Evolutionary conservation across 2,113 vertebrate genomes (phyloP), one percentile per base, ranked within the genome.

Genomic region (Siniperca knerii): DNA sequence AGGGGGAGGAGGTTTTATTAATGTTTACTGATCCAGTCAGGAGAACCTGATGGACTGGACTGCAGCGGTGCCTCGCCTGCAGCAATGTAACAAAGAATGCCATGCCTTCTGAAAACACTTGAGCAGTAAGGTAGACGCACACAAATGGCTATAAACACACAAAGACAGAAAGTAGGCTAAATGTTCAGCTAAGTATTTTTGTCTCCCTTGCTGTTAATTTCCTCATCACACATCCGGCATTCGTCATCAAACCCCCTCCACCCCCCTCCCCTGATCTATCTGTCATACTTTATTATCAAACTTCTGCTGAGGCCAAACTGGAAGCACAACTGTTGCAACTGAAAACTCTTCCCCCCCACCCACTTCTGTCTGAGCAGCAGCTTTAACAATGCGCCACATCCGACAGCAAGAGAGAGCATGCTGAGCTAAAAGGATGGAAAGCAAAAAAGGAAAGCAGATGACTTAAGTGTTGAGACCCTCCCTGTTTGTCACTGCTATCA

Each of bases 1-100:
- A 68, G 60, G 73, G 77, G 83, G 69, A 64, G 77, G 62, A 68
- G 89, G 78, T 40, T 90, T 89, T 92, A 89, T 92, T 94, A 82
- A 93, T 94, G 90, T 95, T 95, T 92, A 91, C 92, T 77, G 85
- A 93, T 89, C 83, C 79, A 94, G 94, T 90, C 77, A 55, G 89
- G 79, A 93, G 92, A 96, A 96, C 95, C 95, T 94, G 95, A 96
- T 54, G 78, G 94, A 93, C 95, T 84, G 85, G 94, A 93, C 94
- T 90, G 82, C 79, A 72, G 87, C 81, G 70, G 77, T 33, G 62
- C 72, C 71, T 77, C 9, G 75, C 92, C 94, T 69, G 84, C 50
- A 52, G 92, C 90, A 75, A 70, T 69, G 67, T 86, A 84, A 86
- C 91, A 92, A 91, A 80, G 84, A 80, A 50, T 50, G 21, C 79